Evolutionary conservation across 1,140 invertebrate genomes (phyloP), one percentile per base, ranked within the genome.

Genomic region (Carposina sasakii): DNA sequence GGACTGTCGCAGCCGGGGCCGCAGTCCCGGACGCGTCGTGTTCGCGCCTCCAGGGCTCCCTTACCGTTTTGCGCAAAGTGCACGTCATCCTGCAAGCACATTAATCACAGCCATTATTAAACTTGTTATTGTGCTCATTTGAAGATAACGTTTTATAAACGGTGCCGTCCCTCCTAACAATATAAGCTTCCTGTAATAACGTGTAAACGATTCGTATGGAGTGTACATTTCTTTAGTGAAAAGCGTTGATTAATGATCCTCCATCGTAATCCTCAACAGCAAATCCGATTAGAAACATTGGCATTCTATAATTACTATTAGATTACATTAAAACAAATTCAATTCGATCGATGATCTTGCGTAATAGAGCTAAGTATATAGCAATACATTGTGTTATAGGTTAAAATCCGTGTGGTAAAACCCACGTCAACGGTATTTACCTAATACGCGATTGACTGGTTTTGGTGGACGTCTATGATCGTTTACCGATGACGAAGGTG

Each of bases 81-180:
- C 71, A 73, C 79, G 79, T 84, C 79, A 84, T 81, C 69, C 77
- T 78, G 79, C 63, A 4, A 55, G 73, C 72, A 77, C 79, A 84
- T 84, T 81, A 81, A 81, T 84, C 79, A 84, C 67, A 45, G 60
- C 75, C 67, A 84, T 84, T 84, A 84, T 81, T 79, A 81, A 81
- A 81, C 71, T 77, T 81, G 75, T 84, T 84, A 84, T 81, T 84
- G 81, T 83, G 76, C 75, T 79, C 71, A 81, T 81, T 81, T 71
- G 72, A 72, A 84, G 79, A 84, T 84, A 84, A 75, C 77, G 71
- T 63, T 67, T 78, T 77, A 81, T 84, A 81, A 81, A 81, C 77
- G 81, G 76, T 81, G 76, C 73, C 76, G 77, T 83, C 79, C 77
- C 59, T 77, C 55, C 62, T 57, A 57, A 83, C 79, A 83, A 78